These are phyloP conservation scores for Forficula auricularia DNA, from an alignment of 1,140 invertebrate species.

Conservation along the genomic window DNA sequence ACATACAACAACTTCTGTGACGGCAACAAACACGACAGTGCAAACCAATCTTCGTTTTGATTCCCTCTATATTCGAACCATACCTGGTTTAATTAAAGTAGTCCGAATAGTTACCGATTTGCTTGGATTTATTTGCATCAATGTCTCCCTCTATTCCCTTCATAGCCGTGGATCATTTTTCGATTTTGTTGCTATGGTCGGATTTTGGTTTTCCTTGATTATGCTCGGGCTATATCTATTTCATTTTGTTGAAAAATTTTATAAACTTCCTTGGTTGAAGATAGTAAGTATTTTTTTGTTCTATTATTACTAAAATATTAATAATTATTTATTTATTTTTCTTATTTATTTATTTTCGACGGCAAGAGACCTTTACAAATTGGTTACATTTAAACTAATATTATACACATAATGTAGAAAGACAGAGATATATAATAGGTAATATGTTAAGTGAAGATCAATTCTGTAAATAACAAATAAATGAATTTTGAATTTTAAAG, in stretches of 20 bases:
- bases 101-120: slow-evolving; percentile 65
- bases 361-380: too few relatives aligned
- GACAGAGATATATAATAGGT: too few relatives aligned
- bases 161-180: slow-evolving; percentile 46
- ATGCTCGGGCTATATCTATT: slow-evolving; percentile 66
- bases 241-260: slow-evolving; percentile 68
- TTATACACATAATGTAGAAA: too few relatives aligned
- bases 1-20: slow-evolving; percentile 47
- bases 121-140: slow-evolving; percentile 67
- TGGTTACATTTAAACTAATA: too few relatives aligned
- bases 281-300: slow-evolving; percentile 40
- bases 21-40: slow-evolving; percentile 43
- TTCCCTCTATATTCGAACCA: slow-evolving; percentile 43
- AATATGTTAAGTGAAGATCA: too few relatives aligned
- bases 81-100: slow-evolving; percentile 61
- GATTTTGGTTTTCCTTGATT: slow-evolving; percentile 70
- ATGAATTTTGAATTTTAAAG: too few relatives aligned
- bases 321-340: background rate
- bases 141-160: slow-evolving; percentile 33
- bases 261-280: slow-evolving; percentile 71
- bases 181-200: slow-evolving; percentile 64
- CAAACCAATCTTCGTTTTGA: slow-evolving; percentile 55
- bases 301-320: slow-evolving; percentile 1
- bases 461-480: too few relatives aligned
- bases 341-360: too few relatives aligned